Conservation (phyloP, 2,888 invertebrate genomes). For the Elysia crispata region DNA sequence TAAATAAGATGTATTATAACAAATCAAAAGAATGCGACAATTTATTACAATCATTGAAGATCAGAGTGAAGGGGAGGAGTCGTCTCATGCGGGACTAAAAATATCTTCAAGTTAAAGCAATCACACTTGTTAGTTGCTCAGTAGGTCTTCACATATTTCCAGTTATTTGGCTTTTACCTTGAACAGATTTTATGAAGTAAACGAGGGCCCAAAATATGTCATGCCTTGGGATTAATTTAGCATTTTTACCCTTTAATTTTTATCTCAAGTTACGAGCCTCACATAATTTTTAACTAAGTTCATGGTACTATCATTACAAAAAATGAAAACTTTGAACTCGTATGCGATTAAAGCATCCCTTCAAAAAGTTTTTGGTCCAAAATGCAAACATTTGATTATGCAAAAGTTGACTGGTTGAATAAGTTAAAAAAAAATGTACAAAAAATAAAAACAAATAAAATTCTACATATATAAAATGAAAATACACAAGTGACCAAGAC, state of each 20-base stretch:
- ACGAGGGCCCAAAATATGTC: constrained; percentile 45
- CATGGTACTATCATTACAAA: too few relatives aligned
- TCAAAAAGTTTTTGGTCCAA: constrained; percentile 9
- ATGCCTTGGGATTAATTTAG: too few relatives aligned
- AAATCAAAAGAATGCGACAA: too few relatives aligned
- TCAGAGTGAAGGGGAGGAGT: not conserved
- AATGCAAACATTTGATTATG: not conserved
- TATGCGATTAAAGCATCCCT: constrained; percentile 1
- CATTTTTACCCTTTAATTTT: too few relatives aligned
- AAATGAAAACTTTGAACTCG: too few relatives aligned
- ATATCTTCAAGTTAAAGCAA: not conserved
- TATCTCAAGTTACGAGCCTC: too few relatives aligned
- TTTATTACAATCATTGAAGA: not conserved
- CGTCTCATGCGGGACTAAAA: constrained; percentile 17
- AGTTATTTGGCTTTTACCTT: constrained; percentile 33
- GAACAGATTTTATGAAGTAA: not conserved
- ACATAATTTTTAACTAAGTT: too few relatives aligned
- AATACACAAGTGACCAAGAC: constrained; percentile 2
- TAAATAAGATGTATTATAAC: too few relatives aligned
- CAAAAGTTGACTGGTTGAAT: constrained; percentile 12
- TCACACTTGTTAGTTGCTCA: constrained; percentile 38
- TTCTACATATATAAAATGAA: not conserved
- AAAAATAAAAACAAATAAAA: not conserved
- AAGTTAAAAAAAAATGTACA: not conserved
- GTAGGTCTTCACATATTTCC: constrained; percentile 48